A percentile compares a stretch with the other conserved stretches of the same genome.
These are phyloP conservation scores for Fabriciana adippe DNA, from an alignment of 2,888 invertebrate species.

Conservation along the genomic window DNA sequence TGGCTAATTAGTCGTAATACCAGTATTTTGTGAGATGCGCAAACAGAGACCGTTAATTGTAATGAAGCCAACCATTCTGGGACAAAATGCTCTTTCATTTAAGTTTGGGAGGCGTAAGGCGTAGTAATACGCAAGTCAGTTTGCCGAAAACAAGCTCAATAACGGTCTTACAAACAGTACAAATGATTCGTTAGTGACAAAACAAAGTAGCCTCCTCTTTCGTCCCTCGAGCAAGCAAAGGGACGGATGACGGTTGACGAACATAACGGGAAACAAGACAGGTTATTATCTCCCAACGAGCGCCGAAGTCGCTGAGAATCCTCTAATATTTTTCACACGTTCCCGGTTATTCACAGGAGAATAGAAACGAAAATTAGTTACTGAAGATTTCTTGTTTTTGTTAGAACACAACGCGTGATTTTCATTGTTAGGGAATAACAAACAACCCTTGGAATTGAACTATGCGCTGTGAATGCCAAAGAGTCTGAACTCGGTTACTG, in stretches of 20 bases:
- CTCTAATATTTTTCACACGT: slow-evolving; percentile 80
- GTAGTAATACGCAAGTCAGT: slow-evolving; percentile 66
- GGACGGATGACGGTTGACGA: slow-evolving; percentile 63
- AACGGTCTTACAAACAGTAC: slow-evolving; percentile 78
- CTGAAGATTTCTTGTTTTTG: slow-evolving; percentile 76
- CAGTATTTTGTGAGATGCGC: slow-evolving; percentile 76
- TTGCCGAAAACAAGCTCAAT: slow-evolving; percentile 80
- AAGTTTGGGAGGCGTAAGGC: slow-evolving; percentile 64
- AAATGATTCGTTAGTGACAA: slow-evolving; percentile 79
- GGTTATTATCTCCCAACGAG: slow-evolving; percentile 76
- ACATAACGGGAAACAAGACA: slow-evolving; percentile 74
- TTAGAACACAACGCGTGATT: slow-evolving; percentile 76
- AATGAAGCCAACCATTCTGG: slow-evolving; percentile 75
- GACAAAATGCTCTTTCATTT: slow-evolving; percentile 74
- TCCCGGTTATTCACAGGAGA: slow-evolving; percentile 77
- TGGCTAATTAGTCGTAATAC: slow-evolving; percentile 78
- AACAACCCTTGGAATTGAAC: slow-evolving; percentile 77
- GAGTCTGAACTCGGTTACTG: slow-evolving; percentile 47
- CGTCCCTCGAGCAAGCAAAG: slow-evolving; percentile 47
- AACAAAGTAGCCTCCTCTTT: slow-evolving; percentile 62
- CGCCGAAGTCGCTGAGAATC: slow-evolving; percentile 62
- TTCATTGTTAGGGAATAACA: slow-evolving; percentile 79
- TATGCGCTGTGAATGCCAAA: slow-evolving; percentile 69
- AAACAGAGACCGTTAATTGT: slow-evolving; percentile 75
- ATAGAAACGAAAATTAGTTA: slow-evolving; percentile 80